Percentiles rank a stretch among this genome's conserved stretches.
Conservation (phyloP, 1,140 invertebrate genomes). For the Zophobas atratus region DNA sequence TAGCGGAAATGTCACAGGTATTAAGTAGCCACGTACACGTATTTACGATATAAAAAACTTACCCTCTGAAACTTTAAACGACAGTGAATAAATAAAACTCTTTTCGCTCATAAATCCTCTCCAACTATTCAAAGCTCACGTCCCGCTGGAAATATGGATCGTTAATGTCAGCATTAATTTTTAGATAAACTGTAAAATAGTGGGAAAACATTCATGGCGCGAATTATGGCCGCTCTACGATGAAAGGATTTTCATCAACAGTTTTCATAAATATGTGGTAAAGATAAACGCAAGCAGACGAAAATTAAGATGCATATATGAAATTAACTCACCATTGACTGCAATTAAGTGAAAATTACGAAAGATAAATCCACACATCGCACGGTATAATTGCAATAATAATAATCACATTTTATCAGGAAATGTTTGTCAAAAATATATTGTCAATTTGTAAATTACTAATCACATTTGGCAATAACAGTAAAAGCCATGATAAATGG, state of each 20-base stretch:
- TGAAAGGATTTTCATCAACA: background rate
- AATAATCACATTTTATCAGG: too few relatives aligned
- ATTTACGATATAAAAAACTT: conserved; percentile 1
- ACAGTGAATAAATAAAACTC: background rate
- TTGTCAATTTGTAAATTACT: too few relatives aligned
- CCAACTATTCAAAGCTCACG: background rate
- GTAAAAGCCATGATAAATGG: too few relatives aligned
- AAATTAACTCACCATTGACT: too few relatives aligned
- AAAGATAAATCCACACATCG: too few relatives aligned
- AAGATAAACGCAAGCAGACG: too few relatives aligned
- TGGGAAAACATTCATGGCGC: background rate
- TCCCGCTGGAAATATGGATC: conserved; percentile 3
- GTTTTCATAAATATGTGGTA: background rate
- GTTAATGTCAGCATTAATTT: conserved; percentile 38
- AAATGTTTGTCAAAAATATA: too few relatives aligned
- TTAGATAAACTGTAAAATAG: conserved; percentile 26
- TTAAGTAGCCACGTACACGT: conserved; percentile 18
- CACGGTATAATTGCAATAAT: too few relatives aligned
- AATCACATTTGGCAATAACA: too few relatives aligned
- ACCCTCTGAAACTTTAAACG: background rate
- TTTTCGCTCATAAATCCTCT: conserved; percentile 6
- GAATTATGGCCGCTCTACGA: too few relatives aligned
- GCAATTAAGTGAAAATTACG: too few relatives aligned
- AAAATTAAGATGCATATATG: too few relatives aligned
- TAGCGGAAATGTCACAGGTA: conserved; percentile 17